Conservation (phyloP, 2,888 invertebrate genomes). For the Luperina nickerlii region DNA sequence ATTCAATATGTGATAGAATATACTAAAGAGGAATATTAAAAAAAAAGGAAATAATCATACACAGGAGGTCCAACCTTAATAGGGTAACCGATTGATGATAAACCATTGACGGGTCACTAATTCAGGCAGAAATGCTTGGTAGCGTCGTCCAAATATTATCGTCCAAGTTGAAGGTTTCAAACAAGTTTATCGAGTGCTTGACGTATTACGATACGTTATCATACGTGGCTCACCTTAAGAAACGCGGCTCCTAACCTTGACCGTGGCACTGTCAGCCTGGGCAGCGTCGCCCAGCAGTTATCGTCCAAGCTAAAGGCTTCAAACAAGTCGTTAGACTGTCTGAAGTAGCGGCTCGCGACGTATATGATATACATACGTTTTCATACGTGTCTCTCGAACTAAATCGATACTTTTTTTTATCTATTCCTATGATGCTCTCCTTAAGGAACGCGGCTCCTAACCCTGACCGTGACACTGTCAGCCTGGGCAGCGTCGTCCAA, state of each 20-base stretch:
- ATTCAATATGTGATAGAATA: too few relatives aligned
- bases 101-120: not conserved
- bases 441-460: too few relatives aligned
- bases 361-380: constrained; percentile 92
- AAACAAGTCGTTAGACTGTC: constrained; percentile 95
- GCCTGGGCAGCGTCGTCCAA: too few relatives aligned
- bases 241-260: constrained; percentile 97
- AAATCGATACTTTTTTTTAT: not conserved
- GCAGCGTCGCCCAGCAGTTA: constrained; percentile 95
- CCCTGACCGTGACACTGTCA: too few relatives aligned
- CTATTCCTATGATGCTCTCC: too few relatives aligned
- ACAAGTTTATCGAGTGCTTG: constrained; percentile 9
- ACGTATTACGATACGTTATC: constrained; percentile 19
- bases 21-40: too few relatives aligned
- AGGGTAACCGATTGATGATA: not conserved
- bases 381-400: not conserved
- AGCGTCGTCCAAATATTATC: constrained; percentile 3
- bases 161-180: constrained; percentile 22
- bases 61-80: not conserved
- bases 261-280: constrained; percentile 95
- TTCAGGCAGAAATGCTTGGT: not conserved
- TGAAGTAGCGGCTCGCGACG: constrained; percentile 96
- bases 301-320: constrained; percentile 97
- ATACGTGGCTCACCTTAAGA: constrained; percentile 57
- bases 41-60: too few relatives aligned